phyloP scores from a whole-genome alignment of 2,113 vertebrate genomes.

The Sphaerodactylus townsendi region DNA sequence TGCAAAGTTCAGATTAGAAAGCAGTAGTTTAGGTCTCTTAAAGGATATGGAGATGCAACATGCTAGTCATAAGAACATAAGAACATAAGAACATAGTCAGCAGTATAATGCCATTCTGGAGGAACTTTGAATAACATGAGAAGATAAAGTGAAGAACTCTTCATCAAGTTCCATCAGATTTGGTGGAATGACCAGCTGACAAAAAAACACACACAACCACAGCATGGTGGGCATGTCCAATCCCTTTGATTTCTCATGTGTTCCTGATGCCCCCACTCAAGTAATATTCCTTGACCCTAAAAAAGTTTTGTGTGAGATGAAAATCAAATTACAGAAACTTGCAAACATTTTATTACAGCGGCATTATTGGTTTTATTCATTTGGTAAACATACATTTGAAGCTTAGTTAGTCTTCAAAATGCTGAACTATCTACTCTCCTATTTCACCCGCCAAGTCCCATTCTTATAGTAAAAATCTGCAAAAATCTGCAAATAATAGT shows the following conservation, averaged over 20 bases:
- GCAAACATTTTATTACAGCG: conserved; percentile 56
- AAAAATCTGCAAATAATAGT: not conserved
- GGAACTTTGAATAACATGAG: conserved; percentile 5
- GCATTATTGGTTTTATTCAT: conserved; percentile 43
- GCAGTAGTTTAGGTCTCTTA: not conserved
- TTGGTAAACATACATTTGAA: conserved; percentile 34
- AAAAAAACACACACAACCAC: conserved; percentile 27
- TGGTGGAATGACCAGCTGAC: conserved; percentile 11
- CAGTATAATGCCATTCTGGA: not conserved
- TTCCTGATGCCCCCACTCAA: conserved; percentile 30
- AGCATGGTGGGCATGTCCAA: not conserved
- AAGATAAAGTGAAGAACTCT: not conserved
- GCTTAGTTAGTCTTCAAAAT: conserved; percentile 42
- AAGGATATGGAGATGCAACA: not conserved
- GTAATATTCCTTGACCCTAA: conserved; percentile 42
- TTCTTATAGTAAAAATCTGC: not conserved
- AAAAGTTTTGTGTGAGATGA: conserved; percentile 37
- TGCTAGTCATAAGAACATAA: not conserved
- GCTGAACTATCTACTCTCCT: conserved; percentile 29
- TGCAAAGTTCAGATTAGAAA: not conserved
- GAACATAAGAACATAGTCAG: too few relatives aligned
- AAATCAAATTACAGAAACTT: conserved; percentile 52
- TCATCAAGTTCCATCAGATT: conserved; percentile 19
- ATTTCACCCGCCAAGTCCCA: not conserved
- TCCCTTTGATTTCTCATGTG: conserved; percentile 36